Evolutionary conservation across 1,140 invertebrate genomes (phyloP), one percentile per base, ranked within the genome.

Genomic region (Drosophila dunni): DNA sequence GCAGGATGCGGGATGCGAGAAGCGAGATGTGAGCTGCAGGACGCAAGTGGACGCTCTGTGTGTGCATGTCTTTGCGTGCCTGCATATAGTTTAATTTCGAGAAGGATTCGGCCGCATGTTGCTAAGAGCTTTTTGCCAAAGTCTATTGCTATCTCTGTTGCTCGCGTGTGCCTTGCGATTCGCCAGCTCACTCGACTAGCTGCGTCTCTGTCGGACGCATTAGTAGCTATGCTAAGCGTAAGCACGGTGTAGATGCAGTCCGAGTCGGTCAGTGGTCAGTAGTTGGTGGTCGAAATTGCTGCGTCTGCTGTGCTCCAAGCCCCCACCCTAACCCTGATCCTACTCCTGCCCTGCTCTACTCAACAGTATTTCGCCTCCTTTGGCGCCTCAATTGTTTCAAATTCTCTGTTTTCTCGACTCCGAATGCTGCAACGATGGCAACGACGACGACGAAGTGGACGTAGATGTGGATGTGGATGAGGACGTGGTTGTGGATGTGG

Each of bases 21-120:
- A 9, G 53, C 33, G 38, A 9, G 11, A 2, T 10, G 7, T 9
- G 11, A 9, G 11, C 0, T 5, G 60, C 67, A 68, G 66, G 60
- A 63, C 51, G 64, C 67, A 62, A 40, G 20, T 62, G 46, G 60
- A 50, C 66, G 79, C 69, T 81, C 63, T 70, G 46, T 81, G 66
- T 70, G 46, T 78, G 64, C 74, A 85, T 85, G 79, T 78, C 82
- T 86, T 80, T 78, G 68, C 79, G 75, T 84, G 77, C 76, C 75
- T 89, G 80, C 80, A 86, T 82, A 85, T 88, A 88, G 83, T 88
- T 88, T 89, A 88, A 88, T 88, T 89, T 88, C 69, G 84, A 89
- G 86, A 84, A 88, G 84, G 83, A 88, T 89, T 88, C 83, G 67
- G 78, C 84, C 81, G 77, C 76, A 69, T 73, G 79, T 79, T 83